phyloP scores from a whole-genome alignment of 2,113 vertebrate genomes.

The Empidonax traillii region DNA sequence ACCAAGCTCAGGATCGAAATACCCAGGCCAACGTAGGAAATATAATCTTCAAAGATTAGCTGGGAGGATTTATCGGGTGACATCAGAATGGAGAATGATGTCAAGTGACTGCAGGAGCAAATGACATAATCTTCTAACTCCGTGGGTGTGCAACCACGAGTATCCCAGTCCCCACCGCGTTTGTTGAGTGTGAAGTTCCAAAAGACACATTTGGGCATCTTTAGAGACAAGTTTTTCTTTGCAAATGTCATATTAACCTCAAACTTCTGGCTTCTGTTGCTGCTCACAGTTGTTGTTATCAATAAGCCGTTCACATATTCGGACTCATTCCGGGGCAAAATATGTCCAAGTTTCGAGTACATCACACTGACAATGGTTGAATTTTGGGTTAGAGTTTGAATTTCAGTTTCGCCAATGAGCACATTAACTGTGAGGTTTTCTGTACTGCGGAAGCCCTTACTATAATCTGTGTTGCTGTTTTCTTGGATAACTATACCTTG shows the following conservation, averaged over 20 bases:
- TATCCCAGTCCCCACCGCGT: conserved; percentile 57
- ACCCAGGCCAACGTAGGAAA: conserved; percentile 78
- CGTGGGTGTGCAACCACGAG: conserved; percentile 49
- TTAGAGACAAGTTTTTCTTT: neutral
- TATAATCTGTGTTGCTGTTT: neutral
- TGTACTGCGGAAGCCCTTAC: conserved; percentile 22
- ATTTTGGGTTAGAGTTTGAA: neutral
- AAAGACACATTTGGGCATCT: conserved; percentile 71
- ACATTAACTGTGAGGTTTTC: conserved; percentile 54
- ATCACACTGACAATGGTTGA: conserved; percentile 69
- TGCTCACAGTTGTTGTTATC: conserved; percentile 73
- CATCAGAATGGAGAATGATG: conserved; percentile 88
- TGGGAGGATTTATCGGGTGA: neutral
- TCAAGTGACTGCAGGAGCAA: conserved; percentile 84
- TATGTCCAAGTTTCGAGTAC: conserved; percentile 64
- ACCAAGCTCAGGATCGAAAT: conserved; percentile 82
- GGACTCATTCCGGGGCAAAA: neutral
- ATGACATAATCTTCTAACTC: neutral
- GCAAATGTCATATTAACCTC: conserved; percentile 75
- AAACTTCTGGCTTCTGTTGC: neutral
- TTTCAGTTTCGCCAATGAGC: conserved; percentile 15
- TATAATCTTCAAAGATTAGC: neutral
- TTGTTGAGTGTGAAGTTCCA: conserved; percentile 73
- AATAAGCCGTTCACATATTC: conserved; percentile 63
- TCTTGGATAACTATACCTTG: conserved; percentile 5